Conservation (phyloP, 1,140 invertebrate genomes). For the Drosophila kurseongensis region DNA sequence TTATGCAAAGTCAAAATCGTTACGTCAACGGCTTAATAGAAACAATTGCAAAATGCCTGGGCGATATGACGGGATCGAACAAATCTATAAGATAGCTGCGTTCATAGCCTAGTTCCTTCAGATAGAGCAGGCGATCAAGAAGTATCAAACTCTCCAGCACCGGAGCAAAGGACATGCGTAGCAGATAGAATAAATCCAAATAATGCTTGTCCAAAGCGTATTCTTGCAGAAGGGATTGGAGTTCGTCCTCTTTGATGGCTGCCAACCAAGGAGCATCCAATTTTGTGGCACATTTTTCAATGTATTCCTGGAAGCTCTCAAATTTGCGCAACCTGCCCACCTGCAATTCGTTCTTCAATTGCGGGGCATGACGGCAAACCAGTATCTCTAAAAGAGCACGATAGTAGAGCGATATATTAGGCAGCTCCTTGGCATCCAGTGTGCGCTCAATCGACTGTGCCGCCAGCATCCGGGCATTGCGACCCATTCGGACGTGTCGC, state of each 20-base stretch:
- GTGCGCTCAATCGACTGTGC: conserved; percentile 91
- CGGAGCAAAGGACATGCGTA: conserved; percentile 92
- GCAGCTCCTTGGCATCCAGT: conserved; percentile 85
- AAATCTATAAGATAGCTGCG: conserved; percentile 89
- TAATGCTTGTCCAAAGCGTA: conserved; percentile 86
- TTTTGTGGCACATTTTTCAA: conserved; percentile 86
- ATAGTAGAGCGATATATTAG: conserved; percentile 89
- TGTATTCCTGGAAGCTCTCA: conserved; percentile 88
- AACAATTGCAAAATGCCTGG: conserved; percentile 90
- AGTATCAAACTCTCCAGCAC: conserved; percentile 94
- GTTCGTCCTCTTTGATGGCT: conserved; percentile 69
- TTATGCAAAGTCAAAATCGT: neutral
- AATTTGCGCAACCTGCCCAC: conserved; percentile 85
- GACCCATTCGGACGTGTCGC: conserved; percentile 87
- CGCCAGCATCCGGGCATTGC: conserved; percentile 93
- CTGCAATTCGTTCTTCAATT: conserved; percentile 66
- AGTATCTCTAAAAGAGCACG: conserved; percentile 90
- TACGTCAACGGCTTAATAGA: conserved; percentile 46
- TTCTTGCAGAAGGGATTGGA: conserved; percentile 85
- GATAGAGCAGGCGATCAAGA: conserved; percentile 92
- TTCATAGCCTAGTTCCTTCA: conserved; percentile 88
- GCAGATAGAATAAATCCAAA: conserved; percentile 92
- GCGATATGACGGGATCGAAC: conserved; percentile 91
- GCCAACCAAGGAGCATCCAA: conserved; percentile 55
- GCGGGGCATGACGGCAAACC: conserved; percentile 84